Conservation (phyloP, 2,888 invertebrate genomes). For the Oasisia sp. region DNA sequence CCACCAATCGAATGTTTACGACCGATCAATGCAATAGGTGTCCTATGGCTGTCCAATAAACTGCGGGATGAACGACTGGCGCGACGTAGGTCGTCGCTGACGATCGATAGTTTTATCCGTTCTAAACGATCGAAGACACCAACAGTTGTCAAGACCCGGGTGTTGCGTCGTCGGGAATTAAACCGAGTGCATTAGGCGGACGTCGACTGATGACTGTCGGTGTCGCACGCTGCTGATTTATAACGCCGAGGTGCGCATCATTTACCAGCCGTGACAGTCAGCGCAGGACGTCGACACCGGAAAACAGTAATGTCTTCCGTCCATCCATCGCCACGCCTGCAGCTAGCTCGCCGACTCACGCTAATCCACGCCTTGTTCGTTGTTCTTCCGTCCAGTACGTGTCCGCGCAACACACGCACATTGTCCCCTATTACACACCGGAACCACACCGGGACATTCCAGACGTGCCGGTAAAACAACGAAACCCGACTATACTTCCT, state of each 20-base stretch:
- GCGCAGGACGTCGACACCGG: neutral
- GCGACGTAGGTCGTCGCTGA: neutral
- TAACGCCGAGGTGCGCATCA: neutral
- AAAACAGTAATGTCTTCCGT: neutral
- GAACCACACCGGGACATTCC: neutral
- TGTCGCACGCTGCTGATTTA: neutral
- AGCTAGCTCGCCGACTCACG: neutral
- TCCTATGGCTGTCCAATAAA: neutral
- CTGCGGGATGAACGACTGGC: neutral
- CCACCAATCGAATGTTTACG: neutral
- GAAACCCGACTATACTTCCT: neutral
- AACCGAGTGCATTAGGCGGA: neutral
- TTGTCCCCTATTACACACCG: neutral
- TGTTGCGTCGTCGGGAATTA: neutral
- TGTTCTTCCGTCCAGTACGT: neutral
- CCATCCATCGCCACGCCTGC: neutral
- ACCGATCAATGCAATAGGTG: neutral
- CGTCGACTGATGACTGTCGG: neutral
- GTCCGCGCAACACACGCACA: neutral
- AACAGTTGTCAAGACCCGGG: neutral
- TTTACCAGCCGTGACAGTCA: neutral
- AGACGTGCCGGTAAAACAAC: neutral
- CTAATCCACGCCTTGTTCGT: neutral
- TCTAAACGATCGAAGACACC: neutral
- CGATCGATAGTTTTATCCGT: slow-evolving; percentile 1